These are phyloP conservation scores for Ophiodon elongatus DNA, from an alignment of 2,113 vertebrate species.

Conservation along the genomic window DNA sequence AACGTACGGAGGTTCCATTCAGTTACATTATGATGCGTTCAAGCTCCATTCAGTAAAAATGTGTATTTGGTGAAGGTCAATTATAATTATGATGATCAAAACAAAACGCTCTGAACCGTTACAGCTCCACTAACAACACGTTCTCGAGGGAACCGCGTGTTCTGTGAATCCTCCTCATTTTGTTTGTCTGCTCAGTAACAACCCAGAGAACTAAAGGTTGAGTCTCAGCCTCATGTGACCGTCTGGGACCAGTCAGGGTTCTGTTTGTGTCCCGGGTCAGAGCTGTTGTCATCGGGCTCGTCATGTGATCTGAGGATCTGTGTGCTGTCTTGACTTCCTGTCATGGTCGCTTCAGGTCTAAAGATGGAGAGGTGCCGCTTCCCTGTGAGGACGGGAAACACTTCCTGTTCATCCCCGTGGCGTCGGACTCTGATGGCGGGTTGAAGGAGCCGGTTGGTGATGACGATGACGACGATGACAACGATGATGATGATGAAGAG, in stretches of 20 bases:
- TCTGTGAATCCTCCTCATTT: background rate
- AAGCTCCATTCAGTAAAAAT: too few species aligned
- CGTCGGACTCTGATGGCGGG: background rate
- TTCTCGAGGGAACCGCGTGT: background rate
- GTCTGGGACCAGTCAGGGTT: conserved; percentile 8
- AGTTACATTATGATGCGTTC: too few species aligned
- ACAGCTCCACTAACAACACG: too few species aligned
- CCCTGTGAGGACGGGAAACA: conserved; percentile 76
- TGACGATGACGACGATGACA: conserved; percentile 67
- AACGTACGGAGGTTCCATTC: too few species aligned
- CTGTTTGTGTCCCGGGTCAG: background rate
- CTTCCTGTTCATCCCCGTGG: conserved; percentile 80
- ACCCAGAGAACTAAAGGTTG: background rate
- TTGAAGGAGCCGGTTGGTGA: background rate
- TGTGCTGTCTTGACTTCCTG: conserved; percentile 58
- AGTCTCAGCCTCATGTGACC: background rate
- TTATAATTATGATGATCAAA: too few species aligned
- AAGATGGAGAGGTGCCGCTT: conserved; percentile 20
- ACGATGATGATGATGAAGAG: conserved; percentile 65
- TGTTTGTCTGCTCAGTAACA: conserved; percentile 7
- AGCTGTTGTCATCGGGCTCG: background rate
- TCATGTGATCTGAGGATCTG: background rate
- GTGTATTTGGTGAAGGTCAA: too few species aligned
- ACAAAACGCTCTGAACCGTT: too few species aligned
- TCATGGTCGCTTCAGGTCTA: conserved; percentile 69